phyloP scores from a whole-genome alignment of 2,113 vertebrate genomes.

The Cynoglossus semilaevis region DNA sequence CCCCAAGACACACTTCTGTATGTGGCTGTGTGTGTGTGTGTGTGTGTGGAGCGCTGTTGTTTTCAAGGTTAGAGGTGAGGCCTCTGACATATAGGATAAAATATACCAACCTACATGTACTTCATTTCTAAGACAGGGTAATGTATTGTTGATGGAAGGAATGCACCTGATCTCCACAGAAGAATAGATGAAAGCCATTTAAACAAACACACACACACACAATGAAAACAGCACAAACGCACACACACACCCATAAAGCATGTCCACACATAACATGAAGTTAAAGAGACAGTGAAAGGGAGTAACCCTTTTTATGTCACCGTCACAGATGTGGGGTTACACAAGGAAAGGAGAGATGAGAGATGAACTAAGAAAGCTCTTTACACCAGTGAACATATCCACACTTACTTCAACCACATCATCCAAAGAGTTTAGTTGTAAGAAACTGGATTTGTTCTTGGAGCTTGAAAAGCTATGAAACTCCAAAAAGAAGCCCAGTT shows the following conservation, averaged over 20 bases:
- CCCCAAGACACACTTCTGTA: slow-evolving; percentile 45
- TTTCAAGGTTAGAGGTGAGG: slow-evolving; percentile 34
- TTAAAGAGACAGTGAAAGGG: slow-evolving; percentile 25
- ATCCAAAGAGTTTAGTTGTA: no score
- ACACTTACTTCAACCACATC: no score
- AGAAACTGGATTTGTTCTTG: no score
- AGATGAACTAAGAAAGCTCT: not conserved
- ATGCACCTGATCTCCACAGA: slow-evolving; percentile 58
- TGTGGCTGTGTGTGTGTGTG: slow-evolving; percentile 16
- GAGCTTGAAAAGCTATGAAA: no score
- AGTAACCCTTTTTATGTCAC: slow-evolving; percentile 33
- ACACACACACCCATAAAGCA: not conserved
- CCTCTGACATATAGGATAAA: slow-evolving; percentile 39
- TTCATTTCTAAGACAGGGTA: slow-evolving; percentile 20
- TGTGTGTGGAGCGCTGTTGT: slow-evolving; percentile 27
- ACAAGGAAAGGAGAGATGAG: not conserved
- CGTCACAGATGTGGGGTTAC: slow-evolving; percentile 11
- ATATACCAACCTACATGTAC: slow-evolving; percentile 17
- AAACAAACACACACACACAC: slow-evolving; percentile 24
- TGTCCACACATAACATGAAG: slow-evolving; percentile 27
- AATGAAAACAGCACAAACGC: not conserved
- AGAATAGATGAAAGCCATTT: slow-evolving; percentile 11
- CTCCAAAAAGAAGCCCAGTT: no score
- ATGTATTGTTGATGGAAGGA: slow-evolving; percentile 59
- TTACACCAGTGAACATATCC: not conserved